phyloP scores from a whole-genome alignment of 2,113 vertebrate species.

The Muntiacus reevesi region DNA sequence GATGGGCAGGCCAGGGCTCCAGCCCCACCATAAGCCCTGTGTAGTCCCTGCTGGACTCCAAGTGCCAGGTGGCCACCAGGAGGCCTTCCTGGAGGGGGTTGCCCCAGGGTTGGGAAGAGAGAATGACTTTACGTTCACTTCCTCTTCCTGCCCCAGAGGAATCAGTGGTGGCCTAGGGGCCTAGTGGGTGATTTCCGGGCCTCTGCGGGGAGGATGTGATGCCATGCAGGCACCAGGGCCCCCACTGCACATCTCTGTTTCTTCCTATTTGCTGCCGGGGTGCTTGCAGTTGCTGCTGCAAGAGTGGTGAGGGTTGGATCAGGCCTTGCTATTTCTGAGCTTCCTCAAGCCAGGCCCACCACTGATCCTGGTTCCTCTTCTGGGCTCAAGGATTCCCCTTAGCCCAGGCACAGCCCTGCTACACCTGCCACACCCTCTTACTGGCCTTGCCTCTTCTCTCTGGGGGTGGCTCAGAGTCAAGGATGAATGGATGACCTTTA shows the following conservation, averaged over 20 bases:
- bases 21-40: neutral
- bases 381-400: neutral
- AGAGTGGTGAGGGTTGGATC: neutral
- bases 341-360: neutral
- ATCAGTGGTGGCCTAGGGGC: constrained; percentile 29
- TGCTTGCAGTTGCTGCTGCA: neutral
- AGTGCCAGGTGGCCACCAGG: neutral
- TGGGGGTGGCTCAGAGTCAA: neutral
- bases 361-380: neutral
- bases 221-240: neutral
- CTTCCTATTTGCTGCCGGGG: neutral
- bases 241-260: neutral
- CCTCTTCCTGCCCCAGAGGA: constrained; percentile 61
- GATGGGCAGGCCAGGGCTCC: neutral
- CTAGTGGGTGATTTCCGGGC: constrained; percentile 31
- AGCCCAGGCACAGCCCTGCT: neutral
- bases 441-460: neutral
- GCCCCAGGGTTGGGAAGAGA: constrained; percentile 3
- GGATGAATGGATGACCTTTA: neutral
- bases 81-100: constrained; percentile 35
- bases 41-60: neutral
- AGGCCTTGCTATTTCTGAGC: neutral
- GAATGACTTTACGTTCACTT: constrained; percentile 51
- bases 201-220: constrained; percentile 42
- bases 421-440: neutral